These are phyloP conservation scores for Osmerus mordax DNA, from an alignment of 2,113 vertebrate species.

Conservation along the genomic window DNA sequence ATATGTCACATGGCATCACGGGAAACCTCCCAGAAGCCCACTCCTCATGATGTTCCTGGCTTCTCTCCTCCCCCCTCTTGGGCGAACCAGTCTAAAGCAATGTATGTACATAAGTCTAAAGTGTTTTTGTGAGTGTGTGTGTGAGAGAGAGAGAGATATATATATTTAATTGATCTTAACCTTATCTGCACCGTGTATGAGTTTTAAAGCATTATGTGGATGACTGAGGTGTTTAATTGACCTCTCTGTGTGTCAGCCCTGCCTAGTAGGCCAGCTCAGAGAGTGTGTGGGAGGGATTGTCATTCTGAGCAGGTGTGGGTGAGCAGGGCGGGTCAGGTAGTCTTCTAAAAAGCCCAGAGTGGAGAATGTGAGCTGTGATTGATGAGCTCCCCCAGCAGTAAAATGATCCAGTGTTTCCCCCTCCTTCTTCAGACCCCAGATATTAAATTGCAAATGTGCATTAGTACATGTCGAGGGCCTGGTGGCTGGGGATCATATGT, in stretches of 20 bases:
- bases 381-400: slow-evolving; percentile 24
- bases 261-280: not conserved
- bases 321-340: slow-evolving; percentile 12
- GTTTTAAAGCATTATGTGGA: too few relatives aligned
- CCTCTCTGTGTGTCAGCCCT: not conserved
- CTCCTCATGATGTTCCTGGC: too few relatives aligned
- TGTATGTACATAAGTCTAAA: too few relatives aligned
- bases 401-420: slow-evolving; percentile 17
- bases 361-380: slow-evolving; percentile 21
- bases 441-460: slow-evolving; percentile 36
- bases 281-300: slow-evolving; percentile 2
- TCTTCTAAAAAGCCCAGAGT: slow-evolving; percentile 24
- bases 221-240: too few relatives aligned
- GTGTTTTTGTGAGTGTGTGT: too few relatives aligned
- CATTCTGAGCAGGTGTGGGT: slow-evolving; percentile 6
- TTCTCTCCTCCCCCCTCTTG: too few relatives aligned
- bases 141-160: too few relatives aligned
- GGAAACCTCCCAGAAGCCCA: too few relatives aligned
- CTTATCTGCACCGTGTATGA: too few relatives aligned
- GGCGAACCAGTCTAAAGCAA: too few relatives aligned
- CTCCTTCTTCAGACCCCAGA: slow-evolving; percentile 20
- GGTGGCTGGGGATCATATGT: slow-evolving; percentile 35
- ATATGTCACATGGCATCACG: too few relatives aligned
- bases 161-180: too few relatives aligned
- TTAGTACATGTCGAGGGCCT: slow-evolving; percentile 24